A percentile compares a stretch with the other conserved stretches of the same genome.
Conservation (phyloP, 1,140 invertebrate species). For the Rhynchophorus ferrugineus region DNA sequence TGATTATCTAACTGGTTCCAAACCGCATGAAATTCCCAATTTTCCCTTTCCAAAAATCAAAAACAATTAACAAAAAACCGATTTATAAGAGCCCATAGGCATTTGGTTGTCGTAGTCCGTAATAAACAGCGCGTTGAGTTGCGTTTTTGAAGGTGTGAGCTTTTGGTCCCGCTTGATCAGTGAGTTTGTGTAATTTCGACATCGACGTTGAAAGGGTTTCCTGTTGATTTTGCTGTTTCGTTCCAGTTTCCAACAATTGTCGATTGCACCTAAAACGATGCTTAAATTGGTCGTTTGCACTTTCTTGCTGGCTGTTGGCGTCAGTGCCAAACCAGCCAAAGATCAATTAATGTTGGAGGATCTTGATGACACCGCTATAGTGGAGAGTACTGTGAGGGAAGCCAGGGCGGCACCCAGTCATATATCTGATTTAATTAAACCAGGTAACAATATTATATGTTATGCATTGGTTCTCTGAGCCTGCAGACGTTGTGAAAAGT, state of each 20-base stretch:
- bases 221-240: background rate
- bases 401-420: slow-evolving; percentile 32
- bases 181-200: background rate
- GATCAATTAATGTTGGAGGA: slow-evolving; percentile 25
- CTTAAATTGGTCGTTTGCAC: slow-evolving; percentile 11
- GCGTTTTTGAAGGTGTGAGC: background rate
- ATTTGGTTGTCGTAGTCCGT: slow-evolving; percentile 3
- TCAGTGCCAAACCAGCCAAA: slow-evolving; percentile 13
- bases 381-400: slow-evolving; percentile 34
- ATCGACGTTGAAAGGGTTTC: background rate
- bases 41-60: slow-evolving; percentile 9
- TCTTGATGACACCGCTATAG: slow-evolving; percentile 19
- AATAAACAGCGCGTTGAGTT: background rate
- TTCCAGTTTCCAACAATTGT: background rate
- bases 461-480: too few relatives aligned
- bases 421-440: slow-evolving; percentile 29
- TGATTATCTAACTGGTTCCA: slow-evolving; percentile 16
- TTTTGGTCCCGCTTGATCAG: background rate
- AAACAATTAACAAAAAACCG: slow-evolving; percentile 12
- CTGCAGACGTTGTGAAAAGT: too few relatives aligned
- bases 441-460: slow-evolving; percentile 25
- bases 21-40: slow-evolving; percentile 19
- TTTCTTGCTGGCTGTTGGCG: slow-evolving; percentile 4
- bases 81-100: slow-evolving; percentile 14
- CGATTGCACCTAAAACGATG: slow-evolving; percentile 7